Evolutionary conservation across 1,140 invertebrate species (phyloP).

Genomic region (Temnothorax curvispinosus): DNA sequence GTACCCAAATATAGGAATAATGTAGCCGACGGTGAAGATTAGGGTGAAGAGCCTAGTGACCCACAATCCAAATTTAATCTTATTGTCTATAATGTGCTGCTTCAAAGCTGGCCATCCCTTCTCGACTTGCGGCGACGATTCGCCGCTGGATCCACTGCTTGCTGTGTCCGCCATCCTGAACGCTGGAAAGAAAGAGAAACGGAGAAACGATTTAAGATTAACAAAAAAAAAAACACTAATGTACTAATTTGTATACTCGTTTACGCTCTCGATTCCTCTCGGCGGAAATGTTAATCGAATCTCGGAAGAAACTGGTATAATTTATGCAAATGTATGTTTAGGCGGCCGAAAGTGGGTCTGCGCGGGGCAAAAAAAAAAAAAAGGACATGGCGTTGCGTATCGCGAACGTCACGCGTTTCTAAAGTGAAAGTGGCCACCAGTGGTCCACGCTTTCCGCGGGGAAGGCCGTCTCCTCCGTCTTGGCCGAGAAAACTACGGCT

Average conservation of each 20-base stretch:
- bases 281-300: background rate
- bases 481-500: background rate
- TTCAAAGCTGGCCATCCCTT: conserved; percentile 88
- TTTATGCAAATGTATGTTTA: background rate
- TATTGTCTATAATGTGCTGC: conserved; percentile 91
- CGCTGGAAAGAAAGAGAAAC: background rate
- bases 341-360: background rate
- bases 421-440: conserved; percentile 37
- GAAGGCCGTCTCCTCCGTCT: background rate
- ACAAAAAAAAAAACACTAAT: background rate
- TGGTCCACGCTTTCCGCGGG: background rate
- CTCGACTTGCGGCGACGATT: conserved; percentile 69
- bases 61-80: conserved; percentile 95
- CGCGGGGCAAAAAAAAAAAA: background rate
- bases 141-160: conserved; percentile 64
- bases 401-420: conserved; percentile 12
- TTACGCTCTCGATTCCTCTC: background rate
- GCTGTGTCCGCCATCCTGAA: conserved; percentile 81
- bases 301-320: background rate
- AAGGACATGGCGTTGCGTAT: background rate
- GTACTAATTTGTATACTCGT: background rate
- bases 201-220: background rate
- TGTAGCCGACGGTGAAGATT: conserved; percentile 93
- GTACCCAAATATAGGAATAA: conserved; percentile 96
- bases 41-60: conserved; percentile 93